phyloP scores from a whole-genome alignment of 1,140 invertebrate species.

The Papilio polyxenes region DNA sequence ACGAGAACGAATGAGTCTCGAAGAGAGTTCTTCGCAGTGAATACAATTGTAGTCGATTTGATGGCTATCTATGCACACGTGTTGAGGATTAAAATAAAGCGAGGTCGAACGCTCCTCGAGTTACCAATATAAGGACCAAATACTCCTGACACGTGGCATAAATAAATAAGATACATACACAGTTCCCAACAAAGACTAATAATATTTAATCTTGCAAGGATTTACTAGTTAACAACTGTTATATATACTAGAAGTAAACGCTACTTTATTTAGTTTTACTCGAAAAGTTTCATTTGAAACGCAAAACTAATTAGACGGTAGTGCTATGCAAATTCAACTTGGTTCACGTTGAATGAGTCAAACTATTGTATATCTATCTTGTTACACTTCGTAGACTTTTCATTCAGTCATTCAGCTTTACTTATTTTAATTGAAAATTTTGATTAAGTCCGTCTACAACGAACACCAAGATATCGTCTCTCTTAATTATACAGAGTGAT shows the following conservation, averaged over 20 bases:
- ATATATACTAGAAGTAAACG: no score
- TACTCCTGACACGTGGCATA: not conserved
- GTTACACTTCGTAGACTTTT: not conserved
- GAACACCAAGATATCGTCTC: not conserved
- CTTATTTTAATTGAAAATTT: not conserved
- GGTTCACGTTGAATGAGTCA: not conserved
- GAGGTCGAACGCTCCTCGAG: not conserved
- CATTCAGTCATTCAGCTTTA: not conserved
- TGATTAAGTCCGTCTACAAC: not conserved
- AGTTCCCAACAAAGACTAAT: no score
- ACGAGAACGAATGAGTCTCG: slow-evolving; percentile 3
- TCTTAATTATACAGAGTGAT: no score
- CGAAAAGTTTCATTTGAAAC: no score
- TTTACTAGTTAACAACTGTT: no score
- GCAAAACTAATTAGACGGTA: not conserved
- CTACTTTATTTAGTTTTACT: no score
- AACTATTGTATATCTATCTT: not conserved
- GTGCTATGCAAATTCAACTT: not conserved
- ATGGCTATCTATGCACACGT: slow-evolving; percentile 4
- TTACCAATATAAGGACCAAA: not conserved
- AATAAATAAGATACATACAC: not conserved
- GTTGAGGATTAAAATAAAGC: slow-evolving; percentile 3
- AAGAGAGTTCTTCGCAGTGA: not conserved
- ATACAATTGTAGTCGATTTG: slow-evolving; percentile 5
- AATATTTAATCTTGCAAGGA: no score